These are phyloP conservation scores for Capromys pilorides DNA, from an alignment of 2,797 vertebrate species.

Conservation along the genomic window DNA sequence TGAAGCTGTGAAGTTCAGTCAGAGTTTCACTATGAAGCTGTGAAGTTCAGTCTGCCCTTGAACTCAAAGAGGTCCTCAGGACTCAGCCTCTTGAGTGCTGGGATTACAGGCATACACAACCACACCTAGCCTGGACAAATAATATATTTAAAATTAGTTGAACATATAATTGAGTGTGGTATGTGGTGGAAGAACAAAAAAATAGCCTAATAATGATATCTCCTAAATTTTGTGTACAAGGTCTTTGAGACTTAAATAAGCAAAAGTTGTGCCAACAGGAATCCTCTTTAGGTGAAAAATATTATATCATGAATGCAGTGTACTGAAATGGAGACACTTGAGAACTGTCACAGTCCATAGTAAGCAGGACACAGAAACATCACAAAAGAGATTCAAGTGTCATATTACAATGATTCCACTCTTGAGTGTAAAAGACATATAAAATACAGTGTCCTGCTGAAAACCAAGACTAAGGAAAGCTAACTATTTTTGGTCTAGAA, in stretches of 20 bases:
- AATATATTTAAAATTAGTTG: conserved; percentile 44
- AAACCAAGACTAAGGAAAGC: conserved; percentile 49
- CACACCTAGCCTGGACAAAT: not conserved
- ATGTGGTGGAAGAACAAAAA: conserved; percentile 51
- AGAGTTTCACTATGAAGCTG: too few species aligned
- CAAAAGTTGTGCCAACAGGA: conserved; percentile 43
- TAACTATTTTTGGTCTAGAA: conserved; percentile 45
- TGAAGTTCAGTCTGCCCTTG: too few species aligned
- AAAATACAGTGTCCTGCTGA: not conserved
- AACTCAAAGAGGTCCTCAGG: not conserved
- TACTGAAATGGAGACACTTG: conserved; percentile 39
- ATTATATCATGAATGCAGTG: not conserved
- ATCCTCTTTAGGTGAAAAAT: conserved; percentile 52
- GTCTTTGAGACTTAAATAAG: not conserved
- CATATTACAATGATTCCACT: conserved; percentile 20
- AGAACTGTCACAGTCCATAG: conserved; percentile 17
- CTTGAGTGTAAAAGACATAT: conserved; percentile 36
- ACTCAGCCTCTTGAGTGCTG: not conserved
- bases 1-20: too few species aligned
- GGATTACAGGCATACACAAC: not conserved
- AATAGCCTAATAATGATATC: conserved; percentile 44
- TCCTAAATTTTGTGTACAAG: conserved; percentile 51
- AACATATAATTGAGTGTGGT: not conserved
- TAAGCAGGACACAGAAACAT: conserved; percentile 45
- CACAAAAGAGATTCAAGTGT: conserved; percentile 17